A percentile compares a stretch with the other conserved stretches of the same genome.
Evolutionary conservation across 2,113 vertebrate species (phyloP).

Genomic region (Garra rufa): DNA sequence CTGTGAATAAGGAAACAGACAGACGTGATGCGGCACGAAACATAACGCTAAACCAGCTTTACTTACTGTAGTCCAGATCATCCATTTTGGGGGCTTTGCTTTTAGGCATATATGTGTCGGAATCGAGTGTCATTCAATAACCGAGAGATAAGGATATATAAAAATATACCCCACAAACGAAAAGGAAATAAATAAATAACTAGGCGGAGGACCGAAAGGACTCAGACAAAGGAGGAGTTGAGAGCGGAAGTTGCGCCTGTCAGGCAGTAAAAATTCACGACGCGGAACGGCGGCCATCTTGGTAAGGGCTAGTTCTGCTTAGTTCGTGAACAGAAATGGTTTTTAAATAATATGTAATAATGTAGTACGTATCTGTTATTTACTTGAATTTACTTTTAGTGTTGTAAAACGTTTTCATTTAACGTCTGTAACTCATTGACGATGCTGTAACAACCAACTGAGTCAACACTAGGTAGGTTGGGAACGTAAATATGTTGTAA

Average conservation of each 20-base stretch:
- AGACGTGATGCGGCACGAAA: slow-evolving; percentile 5
- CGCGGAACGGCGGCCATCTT: slow-evolving; percentile 48
- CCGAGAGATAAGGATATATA: slow-evolving; percentile 73
- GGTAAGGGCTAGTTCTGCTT: slow-evolving; percentile 45
- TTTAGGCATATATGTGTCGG: slow-evolving; percentile 85
- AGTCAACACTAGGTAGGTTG: neutral
- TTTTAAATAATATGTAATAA: neutral
- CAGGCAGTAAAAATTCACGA: neutral
- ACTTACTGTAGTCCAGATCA: slow-evolving; percentile 85
- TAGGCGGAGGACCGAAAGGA: slow-evolving; percentile 63
- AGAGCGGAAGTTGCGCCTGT: slow-evolving; percentile 68
- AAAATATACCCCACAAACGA: slow-evolving; percentile 75
- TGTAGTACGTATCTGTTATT: neutral
- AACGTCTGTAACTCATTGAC: neutral
- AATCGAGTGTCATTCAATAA: slow-evolving; percentile 83
- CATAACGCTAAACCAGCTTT: slow-evolving; percentile 33
- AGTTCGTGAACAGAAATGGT: neutral
- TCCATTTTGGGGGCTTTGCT: slow-evolving; percentile 85
- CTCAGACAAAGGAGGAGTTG: slow-evolving; percentile 80
- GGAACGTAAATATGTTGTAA: neutral
- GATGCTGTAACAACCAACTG: neutral
- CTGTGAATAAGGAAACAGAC: neutral
- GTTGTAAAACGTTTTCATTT: neutral
- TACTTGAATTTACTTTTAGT: neutral
- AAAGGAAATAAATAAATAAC: slow-evolving; percentile 66